Conservation (phyloP, 2,113 vertebrate species). For the Sminthopsis crassicaudata region DNA sequence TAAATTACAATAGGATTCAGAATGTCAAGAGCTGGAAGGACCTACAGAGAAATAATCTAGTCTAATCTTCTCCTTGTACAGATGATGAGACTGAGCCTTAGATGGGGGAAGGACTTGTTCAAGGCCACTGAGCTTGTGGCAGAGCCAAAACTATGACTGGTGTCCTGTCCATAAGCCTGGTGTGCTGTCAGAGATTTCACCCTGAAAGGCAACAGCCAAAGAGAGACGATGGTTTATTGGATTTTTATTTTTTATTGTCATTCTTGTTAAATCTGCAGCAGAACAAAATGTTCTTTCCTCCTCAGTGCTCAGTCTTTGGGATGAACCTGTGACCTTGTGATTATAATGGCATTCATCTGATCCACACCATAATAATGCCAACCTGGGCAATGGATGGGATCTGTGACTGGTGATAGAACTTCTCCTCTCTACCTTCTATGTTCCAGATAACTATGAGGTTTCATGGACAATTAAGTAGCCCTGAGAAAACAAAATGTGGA, state of each 20-base stretch:
- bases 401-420: background rate
- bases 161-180: background rate
- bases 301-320: background rate
- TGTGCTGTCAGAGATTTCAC: background rate
- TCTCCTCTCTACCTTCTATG: conserved; percentile 1
- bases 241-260: background rate
- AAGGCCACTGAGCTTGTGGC: background rate
- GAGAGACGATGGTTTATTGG: background rate
- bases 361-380: background rate
- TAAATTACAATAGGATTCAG: background rate
- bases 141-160: background rate
- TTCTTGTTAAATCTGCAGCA: background rate
- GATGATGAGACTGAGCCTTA: background rate
- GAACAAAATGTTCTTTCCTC: background rate
- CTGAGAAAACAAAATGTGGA: conserved; percentile 60
- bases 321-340: background rate
- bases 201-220: background rate
- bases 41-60: background rate
- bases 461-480: conserved; percentile 58
- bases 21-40: background rate
- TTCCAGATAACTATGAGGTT: conserved; percentile 63
- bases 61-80: background rate
- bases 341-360: background rate
- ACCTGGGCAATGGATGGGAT: background rate
- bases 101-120: background rate